Conservation (phyloP, 2,888 invertebrate genomes). For the Mystacides longicornis region DNA sequence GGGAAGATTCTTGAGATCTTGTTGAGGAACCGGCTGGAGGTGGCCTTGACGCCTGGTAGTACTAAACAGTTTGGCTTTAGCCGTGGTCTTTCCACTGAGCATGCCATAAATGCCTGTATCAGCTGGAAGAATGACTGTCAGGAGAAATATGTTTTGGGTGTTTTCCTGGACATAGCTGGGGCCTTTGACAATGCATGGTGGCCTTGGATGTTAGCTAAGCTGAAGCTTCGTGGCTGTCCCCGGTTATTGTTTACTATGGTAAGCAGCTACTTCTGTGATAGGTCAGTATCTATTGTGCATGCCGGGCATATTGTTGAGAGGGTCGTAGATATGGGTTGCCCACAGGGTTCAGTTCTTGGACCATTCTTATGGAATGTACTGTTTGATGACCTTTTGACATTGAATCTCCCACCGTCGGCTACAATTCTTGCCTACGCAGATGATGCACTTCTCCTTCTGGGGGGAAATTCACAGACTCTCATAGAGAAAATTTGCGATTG, state of each 20-base stretch:
- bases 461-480: too few relatives aligned
- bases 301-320: too few relatives aligned
- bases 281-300: too few relatives aligned
- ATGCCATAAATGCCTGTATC: neutral
- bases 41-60: conserved; percentile 5
- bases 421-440: too few relatives aligned
- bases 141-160: conserved; percentile 22
- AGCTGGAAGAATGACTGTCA: neutral
- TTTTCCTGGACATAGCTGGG: conserved; percentile 30
- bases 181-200: conserved; percentile 31
- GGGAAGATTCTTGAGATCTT: conserved; percentile 15
- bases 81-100: conserved; percentile 20
- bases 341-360: too few relatives aligned
- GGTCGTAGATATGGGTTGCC: too few relatives aligned
- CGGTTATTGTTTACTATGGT: conserved; percentile 12
- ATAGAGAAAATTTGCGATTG: too few relatives aligned
- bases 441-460: too few relatives aligned
- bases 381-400: too few relatives aligned
- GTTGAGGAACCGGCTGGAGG: neutral
- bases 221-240: conserved; percentile 12
- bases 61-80: conserved; percentile 27
- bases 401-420: too few relatives aligned
- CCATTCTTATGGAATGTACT: too few relatives aligned
- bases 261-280: too few relatives aligned
- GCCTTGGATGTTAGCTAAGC: conserved; percentile 27